phyloP scores from a whole-genome alignment of 2,113 vertebrate genomes.

The Macrotus californicus region DNA sequence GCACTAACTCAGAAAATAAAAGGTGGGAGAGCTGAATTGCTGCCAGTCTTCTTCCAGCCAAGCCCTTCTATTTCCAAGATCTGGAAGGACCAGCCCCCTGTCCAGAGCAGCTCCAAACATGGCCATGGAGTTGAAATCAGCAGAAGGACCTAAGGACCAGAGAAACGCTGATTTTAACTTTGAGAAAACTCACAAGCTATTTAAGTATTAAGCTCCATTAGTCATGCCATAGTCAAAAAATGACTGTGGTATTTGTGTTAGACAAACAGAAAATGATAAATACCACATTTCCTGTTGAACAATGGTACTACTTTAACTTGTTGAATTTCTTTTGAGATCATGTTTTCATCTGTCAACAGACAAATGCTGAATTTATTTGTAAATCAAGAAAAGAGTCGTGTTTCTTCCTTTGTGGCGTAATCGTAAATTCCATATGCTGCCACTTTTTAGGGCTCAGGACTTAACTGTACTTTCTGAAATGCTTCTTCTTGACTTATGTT shows the following conservation, averaged over 20 bases:
- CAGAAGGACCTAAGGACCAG: not conserved
- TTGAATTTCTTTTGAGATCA: not conserved
- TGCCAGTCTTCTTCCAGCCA: slow-evolving; percentile 65
- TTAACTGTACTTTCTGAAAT: not conserved
- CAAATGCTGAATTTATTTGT: not conserved
- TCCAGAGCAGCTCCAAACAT: slow-evolving; percentile 17
- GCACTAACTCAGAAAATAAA: slow-evolving; percentile 63
- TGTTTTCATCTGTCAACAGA: not conserved
- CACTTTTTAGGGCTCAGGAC: not conserved
- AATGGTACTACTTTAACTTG: not conserved
- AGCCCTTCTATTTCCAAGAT: slow-evolving; percentile 35
- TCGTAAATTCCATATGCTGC: not conserved
- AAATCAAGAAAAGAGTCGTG: not conserved
- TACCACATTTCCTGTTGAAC: not conserved
- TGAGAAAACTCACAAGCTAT: slow-evolving; percentile 23
- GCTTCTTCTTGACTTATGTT: not conserved
- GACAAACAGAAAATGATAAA: not conserved
- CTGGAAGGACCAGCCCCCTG: slow-evolving; percentile 44
- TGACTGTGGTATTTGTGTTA: not conserved
- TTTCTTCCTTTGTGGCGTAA: not conserved
- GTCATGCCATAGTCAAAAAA: not conserved
- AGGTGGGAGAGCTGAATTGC: slow-evolving; percentile 62
- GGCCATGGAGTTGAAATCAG: not conserved
- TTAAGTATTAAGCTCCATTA: slow-evolving; percentile 21
- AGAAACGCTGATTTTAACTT: slow-evolving; percentile 47